phyloP scores from a whole-genome alignment of 2,797 vertebrate species.

The Molossus molossus region DNA sequence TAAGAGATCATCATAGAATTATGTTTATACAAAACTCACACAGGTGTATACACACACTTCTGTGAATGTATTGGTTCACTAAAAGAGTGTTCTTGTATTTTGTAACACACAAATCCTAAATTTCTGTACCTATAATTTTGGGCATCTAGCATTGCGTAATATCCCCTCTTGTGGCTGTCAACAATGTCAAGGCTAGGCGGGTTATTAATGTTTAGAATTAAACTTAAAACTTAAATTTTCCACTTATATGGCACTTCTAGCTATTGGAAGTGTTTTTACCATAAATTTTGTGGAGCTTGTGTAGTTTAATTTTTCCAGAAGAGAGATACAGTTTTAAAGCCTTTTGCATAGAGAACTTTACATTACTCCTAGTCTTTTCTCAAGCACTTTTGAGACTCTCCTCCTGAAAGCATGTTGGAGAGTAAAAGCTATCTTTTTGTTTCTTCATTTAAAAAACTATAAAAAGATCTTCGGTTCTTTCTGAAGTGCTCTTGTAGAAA shows the following conservation, averaged over 20 bases:
- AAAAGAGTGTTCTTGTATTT: not conserved
- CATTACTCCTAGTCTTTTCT: conserved; percentile 51
- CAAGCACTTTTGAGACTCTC: conserved; percentile 18
- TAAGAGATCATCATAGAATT: not conserved
- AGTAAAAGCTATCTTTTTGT: conserved; percentile 63
- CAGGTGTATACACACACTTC: not conserved
- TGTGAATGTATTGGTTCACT: not conserved
- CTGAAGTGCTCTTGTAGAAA: conserved; percentile 49
- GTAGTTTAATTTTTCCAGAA: conserved; percentile 23
- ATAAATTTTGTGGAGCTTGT: conserved; percentile 36
- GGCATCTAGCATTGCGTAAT: conserved; percentile 32
- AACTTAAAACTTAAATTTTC: conserved; percentile 14
- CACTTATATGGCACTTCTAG: not conserved
- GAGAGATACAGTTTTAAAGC: conserved; percentile 57
- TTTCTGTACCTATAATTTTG: conserved; percentile 59
- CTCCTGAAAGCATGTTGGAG: conserved; percentile 39
- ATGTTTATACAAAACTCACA: not conserved
- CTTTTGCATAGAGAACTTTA: conserved; percentile 57
- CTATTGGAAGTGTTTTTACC: not conserved
- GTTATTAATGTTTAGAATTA: conserved; percentile 57
- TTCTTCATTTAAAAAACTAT: conserved; percentile 48
- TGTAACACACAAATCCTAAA: not conserved
- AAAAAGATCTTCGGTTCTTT: conserved; percentile 42
- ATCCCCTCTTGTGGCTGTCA: not conserved
- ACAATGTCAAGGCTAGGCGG: not conserved